Base-by-base conservation (phyloP, 2,797 vertebrate genomes). In the Geotrypetes seraphini region DNA sequence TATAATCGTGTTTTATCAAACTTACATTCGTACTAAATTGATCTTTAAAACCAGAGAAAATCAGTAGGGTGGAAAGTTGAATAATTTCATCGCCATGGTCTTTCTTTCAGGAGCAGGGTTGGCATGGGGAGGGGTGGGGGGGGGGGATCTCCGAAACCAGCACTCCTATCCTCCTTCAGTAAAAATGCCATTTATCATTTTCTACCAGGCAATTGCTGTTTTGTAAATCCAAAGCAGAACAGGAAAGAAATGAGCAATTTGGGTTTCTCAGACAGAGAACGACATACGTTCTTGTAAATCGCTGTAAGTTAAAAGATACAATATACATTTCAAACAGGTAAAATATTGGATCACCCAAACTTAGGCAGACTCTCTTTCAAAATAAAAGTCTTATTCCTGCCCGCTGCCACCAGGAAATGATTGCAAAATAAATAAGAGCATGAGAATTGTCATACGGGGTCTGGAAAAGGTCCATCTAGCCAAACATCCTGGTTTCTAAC, bases 231-330 rank as follows among this genome's bases (percentile, higher is more conserved):
- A 56, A 69, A 14, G 3, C 50, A 65, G 35, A 69, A 53, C 50
- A 62, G 33, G 58, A 67, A 61, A 37, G 58, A 46, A 60, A 57
- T 64, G 26, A 59, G 33, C 31, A 69, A 58, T 69, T 69, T 69
- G 39, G 71, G 33, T 47, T 60, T 67, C 48, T 66, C 53, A 39
- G 60, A 76, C 41, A 60, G 36, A 34, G 35, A 62, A 18, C 47
- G 61, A 53, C 61, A 56, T 1, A 3, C 59, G 47, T 48, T 47
- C 8, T 44, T 36, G 37, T 36, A 62, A 48, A 53, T n/a, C 56
- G 39, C 57, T 73, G 60, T 34, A 63, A 53, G 25, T 31, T 14
- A 30, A 32, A 38, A 31, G 15, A 12, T 36, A 29, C 22, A 37
- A 21, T 24, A n/a, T n/a, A n/a, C 8, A 5, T 5, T 10, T 20